Evolutionary conservation across 2,113 vertebrate genomes (phyloP).

Genomic region (Pimephales promelas): DNA sequence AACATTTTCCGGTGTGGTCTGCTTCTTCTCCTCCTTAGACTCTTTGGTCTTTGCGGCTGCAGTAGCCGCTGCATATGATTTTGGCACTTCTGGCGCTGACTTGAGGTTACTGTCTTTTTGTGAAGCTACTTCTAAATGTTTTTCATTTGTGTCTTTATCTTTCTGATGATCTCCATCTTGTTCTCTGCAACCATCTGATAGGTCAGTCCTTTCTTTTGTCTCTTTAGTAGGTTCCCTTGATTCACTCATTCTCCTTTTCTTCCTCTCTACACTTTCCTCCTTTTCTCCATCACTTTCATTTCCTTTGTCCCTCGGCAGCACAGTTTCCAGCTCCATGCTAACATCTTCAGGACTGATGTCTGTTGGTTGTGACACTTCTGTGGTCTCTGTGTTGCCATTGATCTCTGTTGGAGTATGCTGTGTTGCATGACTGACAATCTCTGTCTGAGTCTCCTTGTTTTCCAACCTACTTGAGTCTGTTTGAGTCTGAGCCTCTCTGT

Average conservation of each 20-base stretch:
- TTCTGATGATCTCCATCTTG: not conserved
- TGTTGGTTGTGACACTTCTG: not conserved
- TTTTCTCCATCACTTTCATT: conserved; percentile 3
- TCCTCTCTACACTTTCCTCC: conserved; percentile 9
- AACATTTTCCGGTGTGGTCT: not conserved
- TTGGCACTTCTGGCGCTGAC: not conserved
- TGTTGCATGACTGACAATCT: not conserved
- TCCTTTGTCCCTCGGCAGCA: not conserved
- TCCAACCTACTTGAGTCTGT: not conserved
- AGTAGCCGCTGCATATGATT: conserved; percentile 30
- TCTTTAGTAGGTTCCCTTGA: not conserved
- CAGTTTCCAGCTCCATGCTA: conserved; percentile 7
- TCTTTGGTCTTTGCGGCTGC: conserved; percentile 12
- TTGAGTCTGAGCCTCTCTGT: conserved; percentile 60
- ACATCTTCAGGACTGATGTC: conserved; percentile 5
- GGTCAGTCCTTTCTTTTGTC: not conserved
- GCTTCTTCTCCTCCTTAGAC: not conserved
- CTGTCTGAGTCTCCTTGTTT: conserved; percentile 59
- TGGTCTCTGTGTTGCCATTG: not conserved
- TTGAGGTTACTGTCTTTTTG: not conserved
- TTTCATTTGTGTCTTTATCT: conserved; percentile 27
- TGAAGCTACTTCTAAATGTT: not conserved
- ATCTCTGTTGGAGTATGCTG: conserved; percentile 67
- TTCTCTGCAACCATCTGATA: not conserved
- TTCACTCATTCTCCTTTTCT: not conserved